A percentile compares a stretch with the other conserved stretches of the same genome.
Evolutionary conservation across 64 coral and sea anemone species (phyloP).

Genomic region (Catalaphyllia jardinei): DNA sequence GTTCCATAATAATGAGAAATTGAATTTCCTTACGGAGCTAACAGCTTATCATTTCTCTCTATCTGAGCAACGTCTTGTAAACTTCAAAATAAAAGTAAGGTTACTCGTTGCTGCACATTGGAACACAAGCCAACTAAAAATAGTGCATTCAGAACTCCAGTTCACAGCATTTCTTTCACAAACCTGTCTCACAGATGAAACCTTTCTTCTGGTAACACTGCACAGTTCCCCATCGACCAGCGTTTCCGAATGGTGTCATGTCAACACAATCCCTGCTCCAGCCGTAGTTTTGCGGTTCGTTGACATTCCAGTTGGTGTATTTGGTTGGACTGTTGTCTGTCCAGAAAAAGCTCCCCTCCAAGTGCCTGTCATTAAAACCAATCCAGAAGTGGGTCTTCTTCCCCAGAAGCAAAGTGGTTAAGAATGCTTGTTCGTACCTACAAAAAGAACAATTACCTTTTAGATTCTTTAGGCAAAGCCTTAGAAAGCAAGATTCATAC

Average conservation of each 20-base stretch:
- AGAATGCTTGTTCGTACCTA: constrained; percentile 94
- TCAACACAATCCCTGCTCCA: constrained; percentile 63
- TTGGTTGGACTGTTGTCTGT: constrained; percentile 47
- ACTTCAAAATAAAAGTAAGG: no score
- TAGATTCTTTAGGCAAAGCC: neutral
- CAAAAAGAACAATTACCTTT: neutral
- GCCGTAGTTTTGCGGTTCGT: constrained; percentile 44
- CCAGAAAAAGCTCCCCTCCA: constrained; percentile 62
- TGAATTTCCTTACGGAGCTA: no score
- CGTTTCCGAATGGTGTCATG: constrained; percentile 27
- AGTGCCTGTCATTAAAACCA: constrained; percentile 70
- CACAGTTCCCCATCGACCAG: constrained; percentile 67
- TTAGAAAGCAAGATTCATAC: neutral
- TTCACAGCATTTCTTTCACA: neutral
- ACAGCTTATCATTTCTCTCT: no score
- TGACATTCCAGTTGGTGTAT: constrained; percentile 82
- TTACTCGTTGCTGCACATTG: no score
- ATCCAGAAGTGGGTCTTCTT: constrained; percentile 71
- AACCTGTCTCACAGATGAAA: constrained; percentile 90
- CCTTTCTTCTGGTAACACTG: constrained; percentile 31
- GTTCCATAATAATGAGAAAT: no score
- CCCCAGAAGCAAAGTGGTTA: constrained; percentile 46
- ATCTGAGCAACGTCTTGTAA: no score
- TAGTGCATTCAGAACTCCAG: no score
- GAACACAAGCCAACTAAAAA: no score